Percentiles rank a stretch among this genome's conserved stretches.
phyloP scores from a whole-genome alignment of 2,797 vertebrate genomes.

The Sebastes cheni region DNA sequence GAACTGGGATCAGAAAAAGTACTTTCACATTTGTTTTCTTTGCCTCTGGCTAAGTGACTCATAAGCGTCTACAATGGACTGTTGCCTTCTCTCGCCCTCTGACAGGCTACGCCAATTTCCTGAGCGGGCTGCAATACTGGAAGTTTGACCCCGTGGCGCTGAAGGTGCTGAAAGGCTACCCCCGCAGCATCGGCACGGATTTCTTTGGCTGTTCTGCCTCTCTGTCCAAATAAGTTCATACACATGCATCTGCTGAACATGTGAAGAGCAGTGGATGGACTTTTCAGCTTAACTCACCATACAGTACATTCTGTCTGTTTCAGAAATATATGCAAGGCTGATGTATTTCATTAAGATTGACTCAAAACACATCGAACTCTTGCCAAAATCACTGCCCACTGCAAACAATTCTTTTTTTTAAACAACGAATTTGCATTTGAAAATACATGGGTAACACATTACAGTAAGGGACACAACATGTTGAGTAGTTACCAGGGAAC shows the following conservation, averaged over 20 bases:
- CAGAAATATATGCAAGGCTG: neutral
- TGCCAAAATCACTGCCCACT: neutral
- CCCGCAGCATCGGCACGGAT: slow-evolving; percentile 85
- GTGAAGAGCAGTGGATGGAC: neutral
- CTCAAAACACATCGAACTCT: neutral
- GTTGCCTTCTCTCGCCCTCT: neutral
- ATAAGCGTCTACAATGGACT: neutral
- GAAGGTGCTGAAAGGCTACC: slow-evolving; percentile 86
- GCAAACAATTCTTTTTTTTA: neutral
- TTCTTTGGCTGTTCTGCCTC: slow-evolving; percentile 61
- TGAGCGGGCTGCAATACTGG: slow-evolving; percentile 87
- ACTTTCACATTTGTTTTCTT: neutral
- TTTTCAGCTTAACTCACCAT: neutral
- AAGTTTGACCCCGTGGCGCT: slow-evolving; percentile 86
- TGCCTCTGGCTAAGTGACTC: neutral
- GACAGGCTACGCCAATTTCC: slow-evolving; percentile 67
- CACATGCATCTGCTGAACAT: neutral
- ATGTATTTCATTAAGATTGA: neutral
- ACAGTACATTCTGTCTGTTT: neutral
- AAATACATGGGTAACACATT: neutral
- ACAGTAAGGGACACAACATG: too few relatives aligned
- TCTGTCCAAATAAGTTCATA: slow-evolving; percentile 6
- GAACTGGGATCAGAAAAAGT: neutral
- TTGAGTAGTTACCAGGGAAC: too few relatives aligned
- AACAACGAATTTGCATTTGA: neutral